Conservation (phyloP, 2,113 vertebrate genomes). For the Rhagologus leucostigma region DNA sequence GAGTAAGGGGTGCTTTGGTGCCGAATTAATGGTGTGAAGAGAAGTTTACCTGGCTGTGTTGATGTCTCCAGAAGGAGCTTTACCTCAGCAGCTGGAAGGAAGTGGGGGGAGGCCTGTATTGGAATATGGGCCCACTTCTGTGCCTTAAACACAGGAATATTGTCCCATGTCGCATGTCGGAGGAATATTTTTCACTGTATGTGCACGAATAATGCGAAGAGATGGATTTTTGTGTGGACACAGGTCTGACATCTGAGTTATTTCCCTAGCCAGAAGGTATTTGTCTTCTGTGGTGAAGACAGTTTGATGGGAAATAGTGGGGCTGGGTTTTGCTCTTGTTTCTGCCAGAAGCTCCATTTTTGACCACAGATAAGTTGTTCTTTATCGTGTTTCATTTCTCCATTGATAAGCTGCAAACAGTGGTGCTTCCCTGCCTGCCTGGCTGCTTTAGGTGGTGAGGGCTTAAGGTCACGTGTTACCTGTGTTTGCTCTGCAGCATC, state of each 20-base stretch:
- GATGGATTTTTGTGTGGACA: background rate
- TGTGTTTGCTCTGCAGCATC: background rate
- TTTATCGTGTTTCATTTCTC: background rate
- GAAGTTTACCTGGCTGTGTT: background rate
- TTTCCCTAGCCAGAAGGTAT: background rate
- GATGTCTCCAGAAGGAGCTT: background rate
- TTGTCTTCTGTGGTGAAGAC: background rate
- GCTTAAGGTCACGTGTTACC: background rate
- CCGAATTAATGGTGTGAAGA: fast-evolving
- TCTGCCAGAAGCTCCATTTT: background rate
- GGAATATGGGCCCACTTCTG: background rate
- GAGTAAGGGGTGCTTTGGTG: background rate
- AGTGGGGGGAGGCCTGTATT: background rate
- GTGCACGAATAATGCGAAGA: background rate
- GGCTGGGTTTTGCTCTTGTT: background rate
- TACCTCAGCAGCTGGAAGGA: background rate
- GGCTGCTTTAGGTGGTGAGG: background rate
- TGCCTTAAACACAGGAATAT: background rate
- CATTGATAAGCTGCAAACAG: background rate
- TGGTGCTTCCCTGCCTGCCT: background rate
- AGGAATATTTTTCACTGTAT: fast-evolving
- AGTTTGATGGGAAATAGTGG: background rate
- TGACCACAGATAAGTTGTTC: background rate
- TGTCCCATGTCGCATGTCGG: fast-evolving
- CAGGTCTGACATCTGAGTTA: background rate